Conservation (phyloP, 2,113 vertebrate genomes). For the Syrrhaptes paradoxus region DNA sequence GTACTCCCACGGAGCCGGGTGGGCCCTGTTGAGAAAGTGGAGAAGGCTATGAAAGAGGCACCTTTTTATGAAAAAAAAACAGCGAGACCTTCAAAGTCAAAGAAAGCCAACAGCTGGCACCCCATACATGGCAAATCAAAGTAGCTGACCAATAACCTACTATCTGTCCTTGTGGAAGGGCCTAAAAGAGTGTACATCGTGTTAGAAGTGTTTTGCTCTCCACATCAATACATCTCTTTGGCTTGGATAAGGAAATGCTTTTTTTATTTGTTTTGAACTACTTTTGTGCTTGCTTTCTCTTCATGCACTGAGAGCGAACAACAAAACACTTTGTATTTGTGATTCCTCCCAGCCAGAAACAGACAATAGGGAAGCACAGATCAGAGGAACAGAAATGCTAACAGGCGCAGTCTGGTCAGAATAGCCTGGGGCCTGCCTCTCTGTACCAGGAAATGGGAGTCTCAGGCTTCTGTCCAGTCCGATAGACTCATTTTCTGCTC, state of each 20-base stretch:
- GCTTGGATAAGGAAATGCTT: neutral
- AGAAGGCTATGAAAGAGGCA: neutral
- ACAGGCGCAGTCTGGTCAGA: slow-evolving; percentile 44
- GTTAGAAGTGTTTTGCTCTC: neutral
- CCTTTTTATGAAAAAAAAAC: neutral
- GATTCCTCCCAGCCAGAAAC: slow-evolving; percentile 13
- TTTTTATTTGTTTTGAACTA: slow-evolving; percentile 15
- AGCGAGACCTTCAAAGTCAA: neutral
- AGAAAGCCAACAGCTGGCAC: neutral
- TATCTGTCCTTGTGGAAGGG: neutral
- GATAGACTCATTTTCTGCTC: slow-evolving; percentile 38
- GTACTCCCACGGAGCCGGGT: slow-evolving; percentile 77
- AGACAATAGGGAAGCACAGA: slow-evolving; percentile 48
- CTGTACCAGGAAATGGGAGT: slow-evolving; percentile 34
- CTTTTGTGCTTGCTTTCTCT: slow-evolving; percentile 10
- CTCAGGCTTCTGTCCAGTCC: neutral
- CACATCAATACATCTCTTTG: neutral
- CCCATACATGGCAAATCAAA: neutral
- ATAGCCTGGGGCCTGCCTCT: slow-evolving; percentile 9
- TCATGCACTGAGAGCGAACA: slow-evolving; percentile 1
- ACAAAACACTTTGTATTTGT: slow-evolving; percentile 35
- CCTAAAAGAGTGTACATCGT: neutral
- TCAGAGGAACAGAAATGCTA: slow-evolving; percentile 43
- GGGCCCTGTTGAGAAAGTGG: slow-evolving; percentile 79
- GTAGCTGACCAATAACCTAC: neutral